Evolutionary conservation across 2,888 invertebrate genomes (phyloP).

Genomic region (Ectemnius lituratus): DNA sequence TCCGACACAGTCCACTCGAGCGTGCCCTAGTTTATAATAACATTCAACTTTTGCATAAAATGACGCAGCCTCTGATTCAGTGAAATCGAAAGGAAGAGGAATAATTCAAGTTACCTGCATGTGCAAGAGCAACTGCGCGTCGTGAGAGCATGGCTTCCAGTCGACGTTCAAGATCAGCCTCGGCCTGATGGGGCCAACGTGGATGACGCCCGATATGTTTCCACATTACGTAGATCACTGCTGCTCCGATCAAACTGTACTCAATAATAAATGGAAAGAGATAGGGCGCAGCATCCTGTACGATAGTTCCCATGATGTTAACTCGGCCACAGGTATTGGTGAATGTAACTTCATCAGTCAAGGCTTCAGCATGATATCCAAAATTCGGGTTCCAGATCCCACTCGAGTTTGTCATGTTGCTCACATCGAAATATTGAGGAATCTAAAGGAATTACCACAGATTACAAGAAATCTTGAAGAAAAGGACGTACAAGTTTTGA

Average conservation of each 20-base stretch:
- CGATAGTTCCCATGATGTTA: slow-evolving; percentile 95
- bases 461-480: too few species aligned
- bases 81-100: neutral
- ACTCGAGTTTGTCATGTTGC: slow-evolving; percentile 72
- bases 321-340: slow-evolving; percentile 86
- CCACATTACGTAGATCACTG: slow-evolving; percentile 98
- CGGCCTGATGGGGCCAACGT: slow-evolving; percentile 85
- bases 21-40: slow-evolving; percentile 78
- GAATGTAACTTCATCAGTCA: slow-evolving; percentile 66
- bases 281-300: slow-evolving; percentile 95
- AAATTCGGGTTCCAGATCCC: slow-evolving; percentile 66
- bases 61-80: slow-evolving; percentile 8
- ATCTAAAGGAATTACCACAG: slow-evolving; percentile 28
- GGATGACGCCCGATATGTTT: slow-evolving; percentile 94
- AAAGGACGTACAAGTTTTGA: neutral
- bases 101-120: slow-evolving; percentile 80
- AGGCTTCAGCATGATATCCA: slow-evolving; percentile 71
- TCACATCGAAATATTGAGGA: slow-evolving; percentile 75
- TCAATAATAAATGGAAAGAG: slow-evolving; percentile 97
- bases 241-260: slow-evolving; percentile 96
- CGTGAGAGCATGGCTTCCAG: slow-evolving; percentile 92
- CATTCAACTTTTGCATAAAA: too few species aligned
- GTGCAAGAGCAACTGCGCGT: slow-evolving; percentile 91
- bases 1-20: slow-evolving; percentile 95
- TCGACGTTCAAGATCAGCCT: slow-evolving; percentile 92